These are phyloP conservation scores for Aldabrachelys gigantea DNA, from an alignment of 2,113 vertebrate genomes.

Conservation along the genomic window DNA sequence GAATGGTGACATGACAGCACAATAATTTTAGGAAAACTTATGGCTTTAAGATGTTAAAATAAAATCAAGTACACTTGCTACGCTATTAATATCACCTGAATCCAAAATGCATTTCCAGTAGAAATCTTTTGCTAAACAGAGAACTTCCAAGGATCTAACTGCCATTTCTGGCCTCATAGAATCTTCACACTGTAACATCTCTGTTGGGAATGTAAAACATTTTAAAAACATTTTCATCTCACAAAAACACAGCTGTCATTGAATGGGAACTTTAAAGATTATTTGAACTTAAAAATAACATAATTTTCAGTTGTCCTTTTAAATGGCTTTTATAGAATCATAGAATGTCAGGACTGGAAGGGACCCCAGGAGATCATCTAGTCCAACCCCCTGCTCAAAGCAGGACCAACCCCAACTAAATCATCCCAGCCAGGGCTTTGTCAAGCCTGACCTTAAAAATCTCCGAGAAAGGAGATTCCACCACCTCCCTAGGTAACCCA, in stretches of 20 bases:
- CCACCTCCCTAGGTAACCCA: no score
- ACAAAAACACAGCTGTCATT: not conserved
- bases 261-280: not conserved
- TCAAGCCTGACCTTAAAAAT: no score
- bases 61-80: not conserved
- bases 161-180: slow-evolving; percentile 76
- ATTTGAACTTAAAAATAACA: not conserved
- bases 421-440: no score
- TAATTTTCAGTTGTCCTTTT: not conserved
- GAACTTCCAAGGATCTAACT: slow-evolving; percentile 79
- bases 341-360: no score
- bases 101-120: slow-evolving; percentile 79
- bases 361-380: no score
- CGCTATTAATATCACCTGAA: slow-evolving; percentile 72
- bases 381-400: no score
- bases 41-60: not conserved
- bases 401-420: no score
- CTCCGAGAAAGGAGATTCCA: no score
- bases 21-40: not conserved
- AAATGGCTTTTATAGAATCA: not conserved
- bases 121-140: slow-evolving; percentile 74
- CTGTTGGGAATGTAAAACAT: slow-evolving; percentile 51
- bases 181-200: slow-evolving; percentile 76
- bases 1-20: not conserved
- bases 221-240: not conserved